Evolutionary conservation across 1,140 invertebrate genomes (phyloP).

Genomic region (Lethocerus indicus): DNA sequence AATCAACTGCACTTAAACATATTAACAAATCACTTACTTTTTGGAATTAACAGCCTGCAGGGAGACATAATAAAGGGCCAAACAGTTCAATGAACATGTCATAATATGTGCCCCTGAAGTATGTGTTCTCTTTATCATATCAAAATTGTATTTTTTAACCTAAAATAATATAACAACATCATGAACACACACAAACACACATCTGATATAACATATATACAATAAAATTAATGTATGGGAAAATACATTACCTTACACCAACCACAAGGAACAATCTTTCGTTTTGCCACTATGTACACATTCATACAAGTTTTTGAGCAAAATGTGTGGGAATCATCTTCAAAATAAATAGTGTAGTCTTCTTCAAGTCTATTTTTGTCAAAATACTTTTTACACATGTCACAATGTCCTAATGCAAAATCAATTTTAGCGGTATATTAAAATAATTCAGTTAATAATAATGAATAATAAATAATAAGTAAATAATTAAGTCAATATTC

Average conservation of each 20-base stretch:
- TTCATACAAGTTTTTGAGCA: slow-evolving; percentile 78
- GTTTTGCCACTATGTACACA: slow-evolving; percentile 66
- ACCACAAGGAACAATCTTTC: slow-evolving; percentile 78
- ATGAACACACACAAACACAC: no score
- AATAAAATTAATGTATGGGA: neutral
- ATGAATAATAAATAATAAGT: no score
- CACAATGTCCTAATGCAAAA: slow-evolving; percentile 60
- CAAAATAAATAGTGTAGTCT: slow-evolving; percentile 53
- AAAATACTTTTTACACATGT: slow-evolving; percentile 71
- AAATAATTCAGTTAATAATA: no score
- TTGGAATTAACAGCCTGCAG: slow-evolving; percentile 52
- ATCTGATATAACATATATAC: neutral
- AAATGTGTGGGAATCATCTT: slow-evolving; percentile 50
- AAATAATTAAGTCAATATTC: no score
- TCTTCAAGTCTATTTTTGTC: slow-evolving; percentile 40
- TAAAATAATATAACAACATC: slow-evolving; percentile 20
- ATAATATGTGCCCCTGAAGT: slow-evolving; percentile 47
- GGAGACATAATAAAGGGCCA: slow-evolving; percentile 44
- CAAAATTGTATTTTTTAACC: slow-evolving; percentile 90
- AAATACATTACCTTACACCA: slow-evolving; percentile 60
- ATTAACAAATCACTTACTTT: slow-evolving; percentile 1
- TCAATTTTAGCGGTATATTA: no score
- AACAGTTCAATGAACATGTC: slow-evolving; percentile 83
- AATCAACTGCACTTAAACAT: slow-evolving; percentile 22
- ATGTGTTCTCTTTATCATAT: slow-evolving; percentile 75